Evolutionary conservation across 1,140 invertebrate species (phyloP).

Genomic region (Pararge aegeria): DNA sequence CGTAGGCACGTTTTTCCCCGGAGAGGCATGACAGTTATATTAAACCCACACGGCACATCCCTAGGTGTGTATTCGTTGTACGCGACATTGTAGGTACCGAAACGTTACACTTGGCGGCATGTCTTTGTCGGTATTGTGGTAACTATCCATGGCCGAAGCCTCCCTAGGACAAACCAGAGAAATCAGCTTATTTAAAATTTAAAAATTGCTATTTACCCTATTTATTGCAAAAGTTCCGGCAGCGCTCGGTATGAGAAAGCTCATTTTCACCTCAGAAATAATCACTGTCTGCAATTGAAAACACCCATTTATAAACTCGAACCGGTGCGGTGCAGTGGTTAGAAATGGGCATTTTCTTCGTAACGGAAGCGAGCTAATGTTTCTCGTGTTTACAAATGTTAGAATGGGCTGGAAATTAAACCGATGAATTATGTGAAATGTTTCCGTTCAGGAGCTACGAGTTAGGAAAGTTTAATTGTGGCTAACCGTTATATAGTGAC

Average conservation of each 20-base stretch:
- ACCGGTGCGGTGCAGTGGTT: slow-evolving; percentile 35
- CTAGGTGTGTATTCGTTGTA: too few relatives aligned
- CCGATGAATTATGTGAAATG: background rate
- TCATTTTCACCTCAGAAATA: slow-evolving; percentile 40
- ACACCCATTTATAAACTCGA: slow-evolving; percentile 45
- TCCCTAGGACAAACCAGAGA: too few relatives aligned
- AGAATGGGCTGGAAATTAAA: background rate
- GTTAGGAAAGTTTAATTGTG: background rate
- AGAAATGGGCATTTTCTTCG: slow-evolving; percentile 46
- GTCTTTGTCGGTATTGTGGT: too few relatives aligned
- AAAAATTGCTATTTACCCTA: background rate
- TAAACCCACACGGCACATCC: too few relatives aligned
- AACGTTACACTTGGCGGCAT: too few relatives aligned
- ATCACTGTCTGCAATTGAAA: slow-evolving; percentile 48
- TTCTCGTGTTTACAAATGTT: slow-evolving; percentile 7
- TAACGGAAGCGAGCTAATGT: slow-evolving; percentile 33
- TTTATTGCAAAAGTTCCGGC: background rate
- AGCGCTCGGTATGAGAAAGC: slow-evolving; percentile 30
- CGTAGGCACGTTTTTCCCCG: too few relatives aligned
- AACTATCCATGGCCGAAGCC: too few relatives aligned
- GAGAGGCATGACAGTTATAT: too few relatives aligned
- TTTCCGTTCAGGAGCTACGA: background rate
- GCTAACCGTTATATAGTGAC: background rate
- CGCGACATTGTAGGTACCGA: too few relatives aligned
- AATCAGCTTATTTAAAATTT: too few relatives aligned